Evolutionary conservation across 2,797 vertebrate genomes (phyloP).

Genomic region (Zonotrichia albicollis): DNA sequence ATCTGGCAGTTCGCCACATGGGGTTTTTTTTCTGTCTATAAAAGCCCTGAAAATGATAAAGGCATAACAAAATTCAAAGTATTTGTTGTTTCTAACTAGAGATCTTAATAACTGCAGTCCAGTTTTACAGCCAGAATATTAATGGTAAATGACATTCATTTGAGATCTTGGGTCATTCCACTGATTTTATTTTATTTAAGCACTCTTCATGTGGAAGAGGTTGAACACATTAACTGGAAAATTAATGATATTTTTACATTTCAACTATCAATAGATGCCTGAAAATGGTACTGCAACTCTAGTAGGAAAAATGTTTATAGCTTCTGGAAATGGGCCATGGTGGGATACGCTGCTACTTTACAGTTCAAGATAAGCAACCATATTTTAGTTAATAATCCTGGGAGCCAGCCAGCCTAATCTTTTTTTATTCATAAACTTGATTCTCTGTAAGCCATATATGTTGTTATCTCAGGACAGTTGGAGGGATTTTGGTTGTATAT

Average conservation of each 20-base stretch:
- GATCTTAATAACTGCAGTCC: neutral
- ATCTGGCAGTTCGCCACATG: neutral
- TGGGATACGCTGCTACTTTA: conserved; percentile 11
- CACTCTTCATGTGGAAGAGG: neutral
- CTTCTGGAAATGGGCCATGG: conserved; percentile 24
- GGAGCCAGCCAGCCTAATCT: conserved; percentile 24
- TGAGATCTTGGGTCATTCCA: neutral
- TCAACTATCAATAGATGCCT: conserved; percentile 1
- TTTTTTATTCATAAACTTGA: conserved; percentile 27
- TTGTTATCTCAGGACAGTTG: neutral
- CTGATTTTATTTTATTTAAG: conserved; percentile 22
- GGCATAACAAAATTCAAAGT: neutral
- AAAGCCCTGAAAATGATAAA: neutral
- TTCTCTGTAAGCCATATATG: conserved; percentile 4
- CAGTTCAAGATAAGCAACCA: conserved; percentile 24
- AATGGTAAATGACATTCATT: neutral
- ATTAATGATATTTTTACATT: conserved; percentile 28
- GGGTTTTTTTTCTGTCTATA: neutral
- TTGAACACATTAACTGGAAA: conserved; percentile 21
- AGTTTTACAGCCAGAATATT: neutral
- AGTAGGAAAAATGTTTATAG: conserved; percentile 44
- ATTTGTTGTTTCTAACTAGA: neutral
- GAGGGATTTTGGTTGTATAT: neutral
- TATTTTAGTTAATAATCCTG: conserved; percentile 38
- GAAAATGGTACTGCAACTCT: neutral